phyloP scores from a whole-genome alignment of 1,140 invertebrate species.

The Drosophila pseudoananassae region DNA sequence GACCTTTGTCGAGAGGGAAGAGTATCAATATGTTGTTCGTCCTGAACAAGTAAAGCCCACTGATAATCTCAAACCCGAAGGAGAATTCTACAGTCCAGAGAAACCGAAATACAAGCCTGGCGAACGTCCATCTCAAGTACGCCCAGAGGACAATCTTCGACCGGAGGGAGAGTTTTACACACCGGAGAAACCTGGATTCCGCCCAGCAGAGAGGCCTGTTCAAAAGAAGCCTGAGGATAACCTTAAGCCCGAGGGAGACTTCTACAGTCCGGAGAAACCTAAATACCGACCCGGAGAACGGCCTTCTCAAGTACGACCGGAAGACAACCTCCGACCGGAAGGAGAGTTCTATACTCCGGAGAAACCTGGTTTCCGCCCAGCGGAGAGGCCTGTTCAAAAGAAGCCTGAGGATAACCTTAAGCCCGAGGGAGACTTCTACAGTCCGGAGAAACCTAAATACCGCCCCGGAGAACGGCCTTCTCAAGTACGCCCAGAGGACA shows the following conservation, averaged over 20 bases:
- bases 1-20: constrained; percentile 84
- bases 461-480: constrained; percentile 84
- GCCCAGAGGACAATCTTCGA: constrained; percentile 87
- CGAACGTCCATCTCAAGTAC: constrained; percentile 84
- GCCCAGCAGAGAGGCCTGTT: constrained; percentile 77
- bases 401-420: constrained; percentile 83
- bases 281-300: constrained; percentile 85
- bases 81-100: constrained; percentile 85
- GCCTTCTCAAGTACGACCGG: constrained; percentile 82
- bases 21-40: constrained; percentile 85
- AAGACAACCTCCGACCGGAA: background rate
- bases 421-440: constrained; percentile 87
- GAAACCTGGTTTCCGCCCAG: background rate
- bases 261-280: constrained; percentile 85
- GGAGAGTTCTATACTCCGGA: background rate
- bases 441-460: constrained; percentile 64
- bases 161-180: constrained; percentile 87
- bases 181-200: constrained; percentile 78
- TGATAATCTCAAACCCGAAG: constrained; percentile 87
- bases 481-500: constrained; percentile 85
- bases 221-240: constrained; percentile 85
- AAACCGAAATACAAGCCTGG: constrained; percentile 80
- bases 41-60: constrained; percentile 85
- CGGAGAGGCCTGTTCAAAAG: background rate
- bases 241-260: constrained; percentile 86